Conservation (phyloP, 2,797 vertebrate genomes). For the Manis crassicaudata region DNA sequence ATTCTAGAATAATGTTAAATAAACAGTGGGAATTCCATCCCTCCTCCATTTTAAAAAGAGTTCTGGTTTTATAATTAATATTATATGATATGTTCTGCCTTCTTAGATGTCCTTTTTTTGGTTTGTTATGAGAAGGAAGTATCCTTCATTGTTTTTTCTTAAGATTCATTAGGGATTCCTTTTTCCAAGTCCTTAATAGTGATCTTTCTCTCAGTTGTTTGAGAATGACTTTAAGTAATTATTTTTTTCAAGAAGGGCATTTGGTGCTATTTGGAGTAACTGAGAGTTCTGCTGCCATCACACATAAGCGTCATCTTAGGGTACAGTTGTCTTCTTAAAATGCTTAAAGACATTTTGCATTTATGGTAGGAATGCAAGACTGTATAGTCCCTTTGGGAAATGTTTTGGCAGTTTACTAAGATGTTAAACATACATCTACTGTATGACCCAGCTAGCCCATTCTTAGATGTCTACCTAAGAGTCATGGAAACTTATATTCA, state of each 20-base stretch:
- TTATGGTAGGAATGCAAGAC: neutral
- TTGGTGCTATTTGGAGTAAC: neutral
- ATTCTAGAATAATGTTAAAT: slow-evolving; percentile 34
- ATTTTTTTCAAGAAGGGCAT: slow-evolving; percentile 26
- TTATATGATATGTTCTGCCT: slow-evolving; percentile 1
- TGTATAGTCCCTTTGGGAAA: neutral
- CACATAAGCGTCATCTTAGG: neutral
- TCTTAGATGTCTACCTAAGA: neutral
- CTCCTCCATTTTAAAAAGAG: slow-evolving; percentile 7
- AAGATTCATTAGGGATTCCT: neutral
- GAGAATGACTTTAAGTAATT: neutral
- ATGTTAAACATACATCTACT: neutral
- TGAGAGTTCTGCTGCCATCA: neutral
- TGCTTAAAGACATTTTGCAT: neutral
- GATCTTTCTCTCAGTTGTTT: neutral
- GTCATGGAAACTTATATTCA: slow-evolving; percentile 55
- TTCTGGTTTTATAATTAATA: slow-evolving; percentile 18
- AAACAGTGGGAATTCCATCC: neutral
- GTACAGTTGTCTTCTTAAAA: slow-evolving; percentile 45
- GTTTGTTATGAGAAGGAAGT: neutral
- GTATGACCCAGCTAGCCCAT: neutral
- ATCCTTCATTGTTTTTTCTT: neutral
- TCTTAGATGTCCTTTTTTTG: neutral
- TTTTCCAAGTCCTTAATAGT: slow-evolving; percentile 17
- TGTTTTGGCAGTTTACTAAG: slow-evolving; percentile 39